Evolutionary conservation across 2,113 vertebrate genomes (phyloP).

Genomic region (Thunnus maccoyii): DNA sequence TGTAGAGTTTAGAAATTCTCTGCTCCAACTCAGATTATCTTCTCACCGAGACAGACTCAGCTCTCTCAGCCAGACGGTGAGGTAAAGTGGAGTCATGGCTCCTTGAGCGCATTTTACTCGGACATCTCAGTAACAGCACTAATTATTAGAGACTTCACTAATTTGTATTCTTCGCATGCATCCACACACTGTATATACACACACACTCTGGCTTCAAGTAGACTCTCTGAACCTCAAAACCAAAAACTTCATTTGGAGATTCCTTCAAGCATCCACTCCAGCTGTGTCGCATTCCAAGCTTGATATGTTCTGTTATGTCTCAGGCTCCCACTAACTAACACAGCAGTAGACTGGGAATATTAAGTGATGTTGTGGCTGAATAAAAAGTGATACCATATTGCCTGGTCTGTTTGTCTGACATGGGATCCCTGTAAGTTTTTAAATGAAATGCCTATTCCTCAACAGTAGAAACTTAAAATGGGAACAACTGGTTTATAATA

Average conservation of each 20-base stretch:
- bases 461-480: too few relatives aligned
- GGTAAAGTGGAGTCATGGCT: too few relatives aligned
- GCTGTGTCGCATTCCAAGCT: slow-evolving; percentile 42
- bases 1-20: too few relatives aligned
- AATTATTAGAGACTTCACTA: slow-evolving; percentile 5
- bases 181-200: neutral
- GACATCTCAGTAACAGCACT: neutral
- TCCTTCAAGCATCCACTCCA: slow-evolving; percentile 18
- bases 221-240: slow-evolving; percentile 46
- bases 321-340: slow-evolving; percentile 26
- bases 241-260: slow-evolving; percentile 30
- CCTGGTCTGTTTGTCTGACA: too few relatives aligned
- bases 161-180: slow-evolving; percentile 2
- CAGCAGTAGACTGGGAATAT: slow-evolving; percentile 2
- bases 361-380: slow-evolving; percentile 24
- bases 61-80: too few relatives aligned
- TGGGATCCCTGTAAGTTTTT: too few relatives aligned
- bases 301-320: slow-evolving; percentile 46
- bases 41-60: too few relatives aligned
- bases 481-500: too few relatives aligned
- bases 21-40: too few relatives aligned
- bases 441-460: too few relatives aligned
- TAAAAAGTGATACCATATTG: too few relatives aligned
- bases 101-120: too few relatives aligned
- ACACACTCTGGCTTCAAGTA: slow-evolving; percentile 16